Evolutionary conservation across 2,888 invertebrate genomes (phyloP).

Genomic region (Chironomus riparius): DNA sequence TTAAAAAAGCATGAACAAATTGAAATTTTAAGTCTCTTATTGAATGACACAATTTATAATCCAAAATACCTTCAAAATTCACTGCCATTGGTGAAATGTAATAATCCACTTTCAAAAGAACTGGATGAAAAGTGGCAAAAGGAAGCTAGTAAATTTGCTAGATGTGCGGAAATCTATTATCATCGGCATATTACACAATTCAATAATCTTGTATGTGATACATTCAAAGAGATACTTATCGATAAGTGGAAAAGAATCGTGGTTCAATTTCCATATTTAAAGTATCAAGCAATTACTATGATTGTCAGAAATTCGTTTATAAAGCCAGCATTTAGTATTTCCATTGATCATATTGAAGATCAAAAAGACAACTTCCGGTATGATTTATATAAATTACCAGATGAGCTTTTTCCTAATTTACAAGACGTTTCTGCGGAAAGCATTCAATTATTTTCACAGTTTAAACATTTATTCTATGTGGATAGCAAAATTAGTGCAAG

Average conservation of each 20-base stretch:
- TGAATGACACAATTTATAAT: background rate
- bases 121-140: background rate
- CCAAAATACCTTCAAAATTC: background rate
- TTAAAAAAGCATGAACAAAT: background rate
- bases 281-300: constrained; percentile 3
- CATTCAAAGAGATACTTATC: background rate
- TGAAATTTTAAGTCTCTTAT: background rate
- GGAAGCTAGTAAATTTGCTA: background rate
- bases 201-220: background rate
- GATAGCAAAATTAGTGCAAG: background rate
- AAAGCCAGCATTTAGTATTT: background rate
- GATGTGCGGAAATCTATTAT: constrained; percentile 13
- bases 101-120: too few species aligned
- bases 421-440: background rate
- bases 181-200: background rate
- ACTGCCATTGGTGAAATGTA: background rate
- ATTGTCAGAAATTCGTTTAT: background rate
- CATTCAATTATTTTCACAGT: background rate
- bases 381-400: background rate
- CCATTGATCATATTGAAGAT: background rate
- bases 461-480: background rate
- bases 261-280: background rate
- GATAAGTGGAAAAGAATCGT: background rate
- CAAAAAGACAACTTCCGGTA: background rate
- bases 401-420: background rate